Conservation (phyloP, 2,113 vertebrate species). For the Phylloscopus trochiloides region DNA sequence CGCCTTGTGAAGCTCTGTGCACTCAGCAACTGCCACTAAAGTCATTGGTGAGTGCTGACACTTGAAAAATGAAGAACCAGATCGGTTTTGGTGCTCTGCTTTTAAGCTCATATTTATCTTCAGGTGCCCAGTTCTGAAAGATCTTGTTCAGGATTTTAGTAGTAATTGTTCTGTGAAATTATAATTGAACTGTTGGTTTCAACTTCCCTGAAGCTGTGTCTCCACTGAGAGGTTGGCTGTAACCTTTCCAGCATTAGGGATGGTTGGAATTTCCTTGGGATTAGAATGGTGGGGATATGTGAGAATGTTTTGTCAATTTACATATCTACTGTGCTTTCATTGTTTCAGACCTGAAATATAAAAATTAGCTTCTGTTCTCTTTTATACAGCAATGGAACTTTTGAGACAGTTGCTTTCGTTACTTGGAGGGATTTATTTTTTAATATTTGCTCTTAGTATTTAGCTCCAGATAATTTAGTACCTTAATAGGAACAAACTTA, state of each 20-base stretch:
- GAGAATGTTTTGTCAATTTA: conserved; percentile 41
- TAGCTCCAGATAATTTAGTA: conserved; percentile 1
- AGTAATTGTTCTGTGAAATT: conserved; percentile 34
- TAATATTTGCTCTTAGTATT: background rate
- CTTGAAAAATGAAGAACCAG: background rate
- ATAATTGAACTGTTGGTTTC: conserved; percentile 61
- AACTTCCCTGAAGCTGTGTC: conserved; percentile 41
- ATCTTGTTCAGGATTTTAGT: background rate
- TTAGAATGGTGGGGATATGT: conserved; percentile 15
- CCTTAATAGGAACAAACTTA: background rate
- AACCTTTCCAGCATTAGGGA: conserved; percentile 43
- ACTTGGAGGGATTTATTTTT: background rate
- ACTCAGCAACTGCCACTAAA: background rate
- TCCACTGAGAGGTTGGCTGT: conserved; percentile 47
- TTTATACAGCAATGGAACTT: conserved; percentile 44
- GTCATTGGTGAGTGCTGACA: background rate
- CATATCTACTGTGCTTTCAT: conserved; percentile 9
- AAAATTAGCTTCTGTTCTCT: conserved; percentile 34
- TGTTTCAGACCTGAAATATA: conserved; percentile 34
- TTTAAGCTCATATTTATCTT: background rate
- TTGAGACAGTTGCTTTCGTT: conserved; percentile 54
- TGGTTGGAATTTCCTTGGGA: conserved; percentile 54
- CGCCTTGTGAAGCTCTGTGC: background rate
- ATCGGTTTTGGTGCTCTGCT: background rate
- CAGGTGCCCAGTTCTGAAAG: background rate